Evolutionary conservation across 2,888 invertebrate species (phyloP).

Genomic region (Heliconius ismenius): DNA sequence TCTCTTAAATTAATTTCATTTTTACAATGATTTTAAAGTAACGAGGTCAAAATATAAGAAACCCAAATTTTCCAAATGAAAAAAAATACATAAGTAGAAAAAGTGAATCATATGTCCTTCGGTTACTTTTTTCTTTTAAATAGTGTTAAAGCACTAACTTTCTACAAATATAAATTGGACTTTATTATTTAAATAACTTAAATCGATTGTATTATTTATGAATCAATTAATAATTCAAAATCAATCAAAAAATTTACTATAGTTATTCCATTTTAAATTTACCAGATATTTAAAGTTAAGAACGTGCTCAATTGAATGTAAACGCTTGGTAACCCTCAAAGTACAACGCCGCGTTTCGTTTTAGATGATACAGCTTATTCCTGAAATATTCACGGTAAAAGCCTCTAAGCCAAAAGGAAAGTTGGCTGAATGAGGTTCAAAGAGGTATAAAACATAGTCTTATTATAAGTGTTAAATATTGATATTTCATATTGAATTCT

Average conservation of each 20-base stretch:
- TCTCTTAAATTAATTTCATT: background rate
- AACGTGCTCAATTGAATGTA: background rate
- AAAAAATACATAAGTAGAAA: too few species aligned
- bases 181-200: too few species aligned
- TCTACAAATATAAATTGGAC: too few species aligned
- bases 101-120: too few species aligned
- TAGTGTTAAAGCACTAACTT: too few species aligned
- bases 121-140: too few species aligned
- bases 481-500: conserved; percentile 3
- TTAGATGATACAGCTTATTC: conserved; percentile 32
- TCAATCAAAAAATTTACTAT: too few species aligned
- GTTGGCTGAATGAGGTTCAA: conserved; percentile 12
- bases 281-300: background rate
- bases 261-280: too few species aligned
- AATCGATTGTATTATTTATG: too few species aligned
- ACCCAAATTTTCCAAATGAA: too few species aligned
- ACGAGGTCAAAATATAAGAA: background rate
- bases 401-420: conserved; percentile 32
- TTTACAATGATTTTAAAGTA: background rate
- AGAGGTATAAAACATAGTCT: conserved; percentile 12
- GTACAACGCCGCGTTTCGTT: conserved; percentile 18
- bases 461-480: conserved; percentile 9
- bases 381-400: conserved; percentile 34
- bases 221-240: too few species aligned
- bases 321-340: conserved; percentile 14